Conservation (phyloP, 2,113 vertebrate genomes). For the Haliaeetus leucogaster region DNA sequence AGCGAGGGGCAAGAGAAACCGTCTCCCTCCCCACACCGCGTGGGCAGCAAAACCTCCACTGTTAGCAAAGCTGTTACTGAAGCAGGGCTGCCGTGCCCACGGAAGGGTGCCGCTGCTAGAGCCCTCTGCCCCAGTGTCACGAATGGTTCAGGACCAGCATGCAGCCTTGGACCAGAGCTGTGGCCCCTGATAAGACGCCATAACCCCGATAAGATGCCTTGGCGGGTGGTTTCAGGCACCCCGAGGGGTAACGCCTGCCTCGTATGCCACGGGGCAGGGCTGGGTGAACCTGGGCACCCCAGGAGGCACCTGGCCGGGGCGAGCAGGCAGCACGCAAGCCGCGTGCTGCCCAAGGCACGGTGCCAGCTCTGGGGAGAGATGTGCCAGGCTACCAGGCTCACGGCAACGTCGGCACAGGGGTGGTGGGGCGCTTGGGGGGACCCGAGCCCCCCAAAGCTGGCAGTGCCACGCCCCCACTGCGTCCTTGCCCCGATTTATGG, state of each 20-base stretch:
- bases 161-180: neutral
- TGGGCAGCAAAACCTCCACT: rapidly evolving
- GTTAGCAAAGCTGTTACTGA: rapidly evolving
- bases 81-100: neutral
- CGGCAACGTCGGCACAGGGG: rapidly evolving
- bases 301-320: neutral
- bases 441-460: neutral
- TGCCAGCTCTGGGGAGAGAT: neutral
- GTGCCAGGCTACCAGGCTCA: neutral
- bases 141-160: neutral
- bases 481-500: neutral
- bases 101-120: rapidly evolving
- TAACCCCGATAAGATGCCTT: neutral
- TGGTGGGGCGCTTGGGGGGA: rapidly evolving
- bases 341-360: rapidly evolving
- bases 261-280: neutral
- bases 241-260: neutral
- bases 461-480: rapidly evolving
- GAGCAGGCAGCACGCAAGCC: neutral
- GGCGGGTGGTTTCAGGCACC: neutral
- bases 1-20: too few relatives aligned
- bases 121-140: neutral
- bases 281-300: rapidly evolving
- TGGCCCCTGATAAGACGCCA: neutral
- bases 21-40: rapidly evolving